A percentile compares a stretch with the other conserved stretches of the same genome.
These are phyloP conservation scores for Meghimatium bilineatum DNA, from an alignment of 2,888 invertebrate species.

Conservation along the genomic window DNA sequence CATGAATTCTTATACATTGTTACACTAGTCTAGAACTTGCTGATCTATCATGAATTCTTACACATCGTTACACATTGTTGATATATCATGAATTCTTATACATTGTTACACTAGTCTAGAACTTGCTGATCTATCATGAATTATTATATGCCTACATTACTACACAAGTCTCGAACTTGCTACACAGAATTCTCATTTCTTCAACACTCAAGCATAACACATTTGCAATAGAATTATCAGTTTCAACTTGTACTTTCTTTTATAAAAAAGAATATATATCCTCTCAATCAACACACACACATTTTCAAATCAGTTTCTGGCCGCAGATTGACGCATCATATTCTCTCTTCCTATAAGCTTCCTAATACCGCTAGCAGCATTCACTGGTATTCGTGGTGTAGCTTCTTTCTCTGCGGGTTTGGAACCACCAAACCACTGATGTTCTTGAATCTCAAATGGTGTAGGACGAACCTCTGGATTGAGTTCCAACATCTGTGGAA, in stretches of 20 bases:
- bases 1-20: too few species aligned
- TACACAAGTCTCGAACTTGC: too few species aligned
- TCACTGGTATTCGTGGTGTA: background rate
- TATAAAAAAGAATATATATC: background rate
- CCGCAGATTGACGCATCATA: background rate
- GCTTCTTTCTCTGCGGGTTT: background rate
- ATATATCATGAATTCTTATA: too few species aligned
- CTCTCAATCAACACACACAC: background rate
- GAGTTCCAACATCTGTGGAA: conserved; percentile 29
- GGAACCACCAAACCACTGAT: conserved; percentile 12
- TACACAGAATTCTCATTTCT: too few species aligned
- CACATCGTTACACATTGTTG: too few species aligned
- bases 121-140: too few species aligned
- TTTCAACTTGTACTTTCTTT: too few species aligned
- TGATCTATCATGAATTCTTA: too few species aligned
- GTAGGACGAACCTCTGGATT: conserved; percentile 34
- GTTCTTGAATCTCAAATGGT: conserved; percentile 37
- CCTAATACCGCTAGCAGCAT: background rate
- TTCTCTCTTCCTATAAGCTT: background rate
- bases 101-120: too few species aligned
- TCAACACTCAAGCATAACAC: background rate
- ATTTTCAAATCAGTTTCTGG: background rate
- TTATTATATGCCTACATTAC: too few species aligned
- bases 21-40: too few species aligned
- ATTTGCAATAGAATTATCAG: background rate